Base-by-base conservation (phyloP, 1,140 invertebrate genomes). In the Monomorium pharaonis region DNA sequence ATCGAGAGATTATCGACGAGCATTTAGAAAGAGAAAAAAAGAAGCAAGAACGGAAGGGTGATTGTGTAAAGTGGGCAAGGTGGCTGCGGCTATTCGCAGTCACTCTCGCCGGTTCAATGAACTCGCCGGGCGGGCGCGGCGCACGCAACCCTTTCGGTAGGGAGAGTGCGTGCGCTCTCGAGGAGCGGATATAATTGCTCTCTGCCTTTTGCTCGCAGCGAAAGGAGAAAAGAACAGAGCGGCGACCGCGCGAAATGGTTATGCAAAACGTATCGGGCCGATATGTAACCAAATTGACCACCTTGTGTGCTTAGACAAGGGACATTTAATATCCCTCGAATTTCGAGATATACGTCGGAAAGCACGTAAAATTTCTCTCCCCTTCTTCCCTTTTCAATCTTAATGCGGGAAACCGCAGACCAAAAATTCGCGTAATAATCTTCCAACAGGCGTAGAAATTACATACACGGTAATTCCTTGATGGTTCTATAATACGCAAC, bases 131-230 rank as follows among this genome's bases (percentile, higher is more conserved):
- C 65, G 69, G 54, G 75, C 51, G 65, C 58, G 65, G 62, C 65
- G 80, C 80, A 65, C 63, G 88, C 86, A 89, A 80, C 88, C 81
- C 62, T 84, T 75, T 33, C 60, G 37, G 44, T 47, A 49, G 37
- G 75, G 12, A 47, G 33, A 63, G n/a, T 65, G 76, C 12, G 24
- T 42, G 54, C 7, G 30, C 42, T 49, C 49, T 69, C 63, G 76
- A 51, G 18, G 21, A 77, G 30, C 49, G 72, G 44, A 74, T 89
- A 74, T 89, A 84, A 89, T 89, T 89, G 70, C 70, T 84, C 42
- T 42, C n/a, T 33, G 54, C 33, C 44, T 60, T 62, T 51, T 54
- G 85, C 37, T 84, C 44, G 81, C 62, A 58, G 37, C 72, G 58
- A 83, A 78, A 84, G 47, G 47, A 83, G 78, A 74, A 83, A 83